A percentile compares a stretch with the other conserved stretches of the same genome.
These are phyloP conservation scores for Cinclus mexicanus DNA, from an alignment of 2,113 vertebrate genomes.

Conservation along the genomic window DNA sequence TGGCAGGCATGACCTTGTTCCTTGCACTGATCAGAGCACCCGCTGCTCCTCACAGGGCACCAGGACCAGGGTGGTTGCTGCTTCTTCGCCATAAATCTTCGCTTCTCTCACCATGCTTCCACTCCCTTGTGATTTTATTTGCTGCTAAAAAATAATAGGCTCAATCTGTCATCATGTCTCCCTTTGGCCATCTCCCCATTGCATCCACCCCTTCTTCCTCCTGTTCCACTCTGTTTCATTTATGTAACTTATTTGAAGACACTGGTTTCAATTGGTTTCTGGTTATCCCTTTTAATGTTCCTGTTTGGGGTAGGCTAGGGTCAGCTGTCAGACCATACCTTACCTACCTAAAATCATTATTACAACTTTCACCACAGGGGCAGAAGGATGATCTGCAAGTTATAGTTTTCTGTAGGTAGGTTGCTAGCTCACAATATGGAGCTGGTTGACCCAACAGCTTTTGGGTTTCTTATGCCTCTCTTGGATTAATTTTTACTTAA, in stretches of 20 bases:
- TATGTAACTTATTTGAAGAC: not conserved
- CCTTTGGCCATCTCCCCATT: not conserved
- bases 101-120: not conserved
- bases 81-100: not conserved
- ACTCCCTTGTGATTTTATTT: not conserved
- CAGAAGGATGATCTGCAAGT: not conserved
- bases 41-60: not conserved
- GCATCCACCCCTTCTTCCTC: not conserved
- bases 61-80: not conserved
- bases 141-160: not conserved
- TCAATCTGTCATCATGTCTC: not conserved
- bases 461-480: not conserved
- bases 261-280: not conserved
- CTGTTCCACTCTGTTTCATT: not conserved
- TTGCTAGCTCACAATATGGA: not conserved
- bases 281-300: not conserved
- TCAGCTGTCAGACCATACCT: not conserved
- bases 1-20: not conserved
- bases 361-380: not conserved
- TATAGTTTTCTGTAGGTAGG: not conserved
- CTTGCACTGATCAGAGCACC: not conserved
- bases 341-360: not conserved
- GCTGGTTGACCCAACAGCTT: not conserved
- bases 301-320: accelerated
- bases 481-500: not conserved